Percentiles rank a stretch among this genome's conserved stretches.
Evolutionary conservation across 1,140 invertebrate genomes (phyloP).

Genomic region (Danaus melanippus): DNA sequence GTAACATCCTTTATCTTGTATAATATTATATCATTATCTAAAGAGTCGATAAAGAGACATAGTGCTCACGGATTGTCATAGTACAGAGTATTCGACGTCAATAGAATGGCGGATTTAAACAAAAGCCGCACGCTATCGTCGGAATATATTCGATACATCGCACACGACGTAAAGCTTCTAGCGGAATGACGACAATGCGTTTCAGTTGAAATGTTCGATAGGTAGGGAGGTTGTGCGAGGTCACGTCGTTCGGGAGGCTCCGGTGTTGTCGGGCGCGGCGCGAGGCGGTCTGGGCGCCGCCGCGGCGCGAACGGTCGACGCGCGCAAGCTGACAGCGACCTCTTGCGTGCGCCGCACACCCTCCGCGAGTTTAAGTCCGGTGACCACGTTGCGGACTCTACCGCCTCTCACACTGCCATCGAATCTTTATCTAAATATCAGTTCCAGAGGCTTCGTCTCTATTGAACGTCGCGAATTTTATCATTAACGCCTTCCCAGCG

Average conservation of each 20-base stretch:
- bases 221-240: slow-evolving; percentile 53
- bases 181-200: slow-evolving; percentile 43
- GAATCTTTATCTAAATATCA: slow-evolving; percentile 58
- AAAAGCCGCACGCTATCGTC: background rate
- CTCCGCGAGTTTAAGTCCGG: slow-evolving; percentile 50
- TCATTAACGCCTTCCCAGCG: slow-evolving; percentile 27
- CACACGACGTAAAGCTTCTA: slow-evolving; percentile 5
- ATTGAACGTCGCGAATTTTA: slow-evolving; percentile 47
- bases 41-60: too few relatives aligned
- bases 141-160: slow-evolving; percentile 2
- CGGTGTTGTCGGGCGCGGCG: slow-evolving; percentile 21
- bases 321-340: slow-evolving; percentile 40
- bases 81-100: background rate
- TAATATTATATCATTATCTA: too few relatives aligned
- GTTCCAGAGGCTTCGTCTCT: slow-evolving; percentile 52
- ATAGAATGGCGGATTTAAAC: slow-evolving; percentile 2
- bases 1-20: too few relatives aligned
- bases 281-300: slow-evolving; percentile 27
- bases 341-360: slow-evolving; percentile 55
- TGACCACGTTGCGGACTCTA: slow-evolving; percentile 60
- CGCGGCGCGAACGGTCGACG: slow-evolving; percentile 34
- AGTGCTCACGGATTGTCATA: background rate
- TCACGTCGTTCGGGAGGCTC: slow-evolving; percentile 43
- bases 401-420: slow-evolving; percentile 63
- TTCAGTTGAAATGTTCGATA: slow-evolving; percentile 56